Base-by-base conservation (phyloP, 2,113 vertebrate genomes). In the Gnathonemus longibarbis region DNA sequence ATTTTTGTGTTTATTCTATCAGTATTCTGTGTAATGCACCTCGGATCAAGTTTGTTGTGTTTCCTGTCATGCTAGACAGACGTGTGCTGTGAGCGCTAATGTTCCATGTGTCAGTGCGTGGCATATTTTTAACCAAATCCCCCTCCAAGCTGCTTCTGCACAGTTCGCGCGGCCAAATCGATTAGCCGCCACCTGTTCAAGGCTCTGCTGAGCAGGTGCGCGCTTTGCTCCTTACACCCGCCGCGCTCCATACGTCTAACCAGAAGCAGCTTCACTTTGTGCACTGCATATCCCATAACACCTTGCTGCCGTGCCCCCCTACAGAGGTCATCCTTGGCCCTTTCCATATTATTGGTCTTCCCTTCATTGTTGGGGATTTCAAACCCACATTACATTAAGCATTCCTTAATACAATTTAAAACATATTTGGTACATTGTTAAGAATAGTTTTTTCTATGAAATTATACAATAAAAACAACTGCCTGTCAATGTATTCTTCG, bases 1-100 rank as follows among this genome's bases (percentile, higher is more conserved):
- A 27, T 70, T 70, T 39, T 80, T 80, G 31, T 80, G 35, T 80
- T 80, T 80, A 80, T 80, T 39, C 17, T 80, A 42, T 42, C 74
- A 80, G 31, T 19, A 42, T 80, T 80, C 74, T 19, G 74, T 80
- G 31, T 80, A 80, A 80, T 42, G 74, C 74, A 80, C 74, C 74
- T 80, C 17, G 74, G 74, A 80, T 80, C 74, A 80, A 80, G 74
- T 80, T 80, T 80, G 74, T 80, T 80, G 74, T 80, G 74, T 42
- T 80, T 42, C 35, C 5, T 80, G 74, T 42, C 35, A 42, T 80
- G 74, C 74, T 39, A 42, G 74, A 80, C 35, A 42, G 74, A 80
- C 35, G 74, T 39, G 31, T 35, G 74, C 74, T 5, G 35, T 17
- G 74, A 42, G 35, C 31, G 74, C 31, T 80, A 80, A 80, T 80